Percentiles rank a stretch among this genome's conserved stretches.
phyloP scores from a whole-genome alignment of 2,888 invertebrate genomes.

The Troglohyphantes excavatus region DNA sequence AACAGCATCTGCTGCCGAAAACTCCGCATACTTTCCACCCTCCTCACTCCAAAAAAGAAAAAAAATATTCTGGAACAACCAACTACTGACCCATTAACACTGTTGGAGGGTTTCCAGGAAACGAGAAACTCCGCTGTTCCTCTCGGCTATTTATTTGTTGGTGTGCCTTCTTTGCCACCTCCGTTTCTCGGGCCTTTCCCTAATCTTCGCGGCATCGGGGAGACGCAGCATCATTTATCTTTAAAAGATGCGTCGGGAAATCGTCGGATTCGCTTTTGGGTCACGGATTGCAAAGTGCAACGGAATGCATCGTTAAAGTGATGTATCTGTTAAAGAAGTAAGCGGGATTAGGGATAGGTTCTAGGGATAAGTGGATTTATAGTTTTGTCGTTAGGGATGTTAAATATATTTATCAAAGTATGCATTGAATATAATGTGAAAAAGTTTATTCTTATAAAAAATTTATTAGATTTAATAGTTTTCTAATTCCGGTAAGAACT shows the following conservation, averaged over 20 bases:
- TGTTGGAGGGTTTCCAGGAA: slow-evolving; percentile 41
- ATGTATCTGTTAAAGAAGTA: background rate
- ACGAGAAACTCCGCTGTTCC: background rate
- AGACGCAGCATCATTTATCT: slow-evolving; percentile 25
- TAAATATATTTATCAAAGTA: too few species aligned
- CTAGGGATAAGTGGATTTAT: background rate
- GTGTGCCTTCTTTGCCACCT: background rate
- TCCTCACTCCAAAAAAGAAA: background rate
- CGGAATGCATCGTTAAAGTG: background rate
- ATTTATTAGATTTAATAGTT: too few species aligned
- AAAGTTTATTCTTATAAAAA: too few species aligned
- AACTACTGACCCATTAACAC: slow-evolving; percentile 58
- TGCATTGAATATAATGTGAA: too few species aligned
- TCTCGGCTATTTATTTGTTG: slow-evolving; percentile 24
- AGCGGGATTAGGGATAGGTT: background rate
- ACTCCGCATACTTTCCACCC: slow-evolving; percentile 10
- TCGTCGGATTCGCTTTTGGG: slow-evolving; percentile 14
- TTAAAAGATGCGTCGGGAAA: slow-evolving; percentile 1
- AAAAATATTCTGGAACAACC: background rate
- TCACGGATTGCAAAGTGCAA: background rate
- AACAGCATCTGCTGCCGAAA: slow-evolving; percentile 5
- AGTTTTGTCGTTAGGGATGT: background rate
- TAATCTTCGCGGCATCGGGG: background rate
- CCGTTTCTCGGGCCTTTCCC: background rate
- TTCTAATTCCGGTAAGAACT: too few species aligned